These are phyloP conservation scores for Penaeus japonicus DNA, from an alignment of 1,140 invertebrate species.

Conservation along the genomic window DNA sequence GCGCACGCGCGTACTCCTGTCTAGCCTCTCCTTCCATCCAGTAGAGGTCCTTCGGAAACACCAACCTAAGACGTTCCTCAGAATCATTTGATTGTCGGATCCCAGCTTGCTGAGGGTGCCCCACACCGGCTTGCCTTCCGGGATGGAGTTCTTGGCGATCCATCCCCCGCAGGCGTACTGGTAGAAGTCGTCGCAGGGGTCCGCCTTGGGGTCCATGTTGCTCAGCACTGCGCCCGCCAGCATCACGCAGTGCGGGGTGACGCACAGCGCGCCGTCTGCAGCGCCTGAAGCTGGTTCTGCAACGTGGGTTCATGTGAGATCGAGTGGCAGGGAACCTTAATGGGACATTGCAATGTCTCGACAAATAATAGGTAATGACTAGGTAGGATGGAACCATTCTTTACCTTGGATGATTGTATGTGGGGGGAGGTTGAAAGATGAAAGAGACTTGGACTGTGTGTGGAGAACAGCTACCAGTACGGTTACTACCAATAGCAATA, in stretches of 20 bases:
- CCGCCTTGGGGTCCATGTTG: slow-evolving; percentile 78
- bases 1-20: too few species aligned
- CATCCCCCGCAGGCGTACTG: slow-evolving; percentile 72
- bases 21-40: neutral
- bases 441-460: slow-evolving; percentile 61
- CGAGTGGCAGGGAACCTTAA: too few species aligned
- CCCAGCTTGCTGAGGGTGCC: slow-evolving; percentile 94
- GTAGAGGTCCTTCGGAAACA: neutral
- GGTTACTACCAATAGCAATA: slow-evolving; percentile 69
- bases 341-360: too few species aligned
- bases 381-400: too few species aligned
- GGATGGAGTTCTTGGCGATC: slow-evolving; percentile 67
- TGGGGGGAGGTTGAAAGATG: slow-evolving; percentile 31
- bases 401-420: neutral
- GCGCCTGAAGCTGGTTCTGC: neutral
- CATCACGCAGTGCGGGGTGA: slow-evolving; percentile 51
- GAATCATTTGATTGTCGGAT: slow-evolving; percentile 90
- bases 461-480: slow-evolving; percentile 72
- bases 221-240: slow-evolving; percentile 71
- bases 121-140: slow-evolving; percentile 76
- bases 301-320: too few species aligned
- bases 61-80: slow-evolving; percentile 69
- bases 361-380: too few species aligned
- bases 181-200: slow-evolving; percentile 69
- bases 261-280: neutral